Evolutionary conservation across 2,888 invertebrate genomes (phyloP).

Genomic region (Mythimna lalbum): DNA sequence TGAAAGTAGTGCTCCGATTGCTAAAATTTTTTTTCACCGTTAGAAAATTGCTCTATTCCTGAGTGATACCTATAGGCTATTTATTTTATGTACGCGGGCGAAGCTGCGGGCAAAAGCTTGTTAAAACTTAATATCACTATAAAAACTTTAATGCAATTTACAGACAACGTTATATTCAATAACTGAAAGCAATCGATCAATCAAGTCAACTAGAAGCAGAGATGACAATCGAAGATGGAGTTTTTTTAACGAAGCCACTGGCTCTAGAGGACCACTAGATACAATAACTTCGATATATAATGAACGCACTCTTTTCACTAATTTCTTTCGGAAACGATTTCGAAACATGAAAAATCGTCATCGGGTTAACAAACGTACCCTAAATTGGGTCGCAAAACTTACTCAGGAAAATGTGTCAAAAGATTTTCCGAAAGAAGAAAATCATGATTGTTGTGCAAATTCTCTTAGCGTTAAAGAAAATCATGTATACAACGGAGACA

Average conservation of each 20-base stretch:
- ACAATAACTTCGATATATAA: slow-evolving; percentile 11
- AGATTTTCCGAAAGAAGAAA: neutral
- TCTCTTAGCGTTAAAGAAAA: slow-evolving; percentile 8
- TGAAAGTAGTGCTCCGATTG: too few relatives aligned
- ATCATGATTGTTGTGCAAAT: slow-evolving; percentile 19
- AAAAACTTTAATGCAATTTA: neutral
- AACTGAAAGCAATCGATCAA: neutral
- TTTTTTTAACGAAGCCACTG: slow-evolving; percentile 11
- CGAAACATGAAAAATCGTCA: slow-evolving; percentile 25
- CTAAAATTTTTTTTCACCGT: too few relatives aligned
- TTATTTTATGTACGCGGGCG: too few relatives aligned
- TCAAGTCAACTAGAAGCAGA: neutral
- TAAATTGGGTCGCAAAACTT: slow-evolving; percentile 43
- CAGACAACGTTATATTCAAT: slow-evolving; percentile 26
- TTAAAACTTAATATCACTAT: too few relatives aligned
- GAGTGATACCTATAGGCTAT: too few relatives aligned
- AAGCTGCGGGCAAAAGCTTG: too few relatives aligned
- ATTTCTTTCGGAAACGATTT: slow-evolving; percentile 18
- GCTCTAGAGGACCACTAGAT: slow-evolving; percentile 6
- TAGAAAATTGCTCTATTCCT: too few relatives aligned
- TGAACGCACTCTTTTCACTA: neutral
- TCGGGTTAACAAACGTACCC: slow-evolving; percentile 27
- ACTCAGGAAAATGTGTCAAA: neutral
- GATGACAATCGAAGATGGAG: slow-evolving; percentile 24
- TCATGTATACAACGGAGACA: slow-evolving; percentile 2